A percentile compares a stretch with the other conserved stretches of the same genome.
These are phyloP conservation scores for Mellilla xanthometata DNA, from an alignment of 2,888 invertebrate genomes.

Conservation along the genomic window DNA sequence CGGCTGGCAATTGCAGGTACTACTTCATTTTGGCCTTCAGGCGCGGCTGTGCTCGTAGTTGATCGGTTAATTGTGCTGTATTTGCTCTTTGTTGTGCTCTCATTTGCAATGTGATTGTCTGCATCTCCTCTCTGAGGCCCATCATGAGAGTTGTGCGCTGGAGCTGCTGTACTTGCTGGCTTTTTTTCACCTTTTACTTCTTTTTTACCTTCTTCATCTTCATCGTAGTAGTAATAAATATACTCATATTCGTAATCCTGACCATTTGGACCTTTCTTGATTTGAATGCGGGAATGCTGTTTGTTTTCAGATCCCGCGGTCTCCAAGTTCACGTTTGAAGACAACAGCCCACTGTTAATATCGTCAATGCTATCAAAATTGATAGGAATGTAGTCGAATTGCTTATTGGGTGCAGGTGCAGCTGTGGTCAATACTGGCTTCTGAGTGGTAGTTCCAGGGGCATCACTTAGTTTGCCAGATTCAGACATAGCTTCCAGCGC, in stretches of 20 bases:
- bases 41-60: conserved; percentile 62
- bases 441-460: conserved; percentile 75
- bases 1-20: conserved; percentile 72
- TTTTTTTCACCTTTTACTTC: conserved; percentile 45
- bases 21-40: conserved; percentile 87
- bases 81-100: conserved; percentile 76
- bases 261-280: conserved; percentile 94
- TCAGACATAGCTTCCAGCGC: conserved; percentile 74
- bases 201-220: conserved; percentile 85
- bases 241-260: conserved; percentile 96
- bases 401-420: conserved; percentile 58
- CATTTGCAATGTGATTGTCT: conserved; percentile 67
- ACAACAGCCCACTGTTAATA: conserved; percentile 70
- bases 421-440: conserved; percentile 82
- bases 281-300: conserved; percentile 88
- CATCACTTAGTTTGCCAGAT: conserved; percentile 68
- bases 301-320: conserved; percentile 87
- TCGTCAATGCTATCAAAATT: conserved; percentile 78
- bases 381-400: conserved; percentile 68
- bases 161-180: conserved; percentile 47
- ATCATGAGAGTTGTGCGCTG: conserved; percentile 82
- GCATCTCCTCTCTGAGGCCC: conserved; percentile 79
- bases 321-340: conserved; percentile 80
- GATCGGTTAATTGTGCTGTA: conserved; percentile 82
- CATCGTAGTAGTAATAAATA: conserved; percentile 95